These are phyloP conservation scores for Cyanocitta stelleri DNA, from an alignment of 2,113 vertebrate species.

Conservation along the genomic window DNA sequence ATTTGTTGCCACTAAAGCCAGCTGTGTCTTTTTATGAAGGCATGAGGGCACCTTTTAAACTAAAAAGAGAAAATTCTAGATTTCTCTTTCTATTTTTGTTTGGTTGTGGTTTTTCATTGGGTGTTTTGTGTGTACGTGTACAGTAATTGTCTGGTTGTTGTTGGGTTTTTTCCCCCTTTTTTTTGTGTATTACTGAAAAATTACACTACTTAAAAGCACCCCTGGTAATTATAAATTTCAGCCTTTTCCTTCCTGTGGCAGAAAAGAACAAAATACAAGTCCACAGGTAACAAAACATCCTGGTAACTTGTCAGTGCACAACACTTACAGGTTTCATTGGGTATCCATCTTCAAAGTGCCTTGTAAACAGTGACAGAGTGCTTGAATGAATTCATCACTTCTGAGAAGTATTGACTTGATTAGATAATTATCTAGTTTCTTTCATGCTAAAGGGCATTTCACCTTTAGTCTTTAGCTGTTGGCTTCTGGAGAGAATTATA, in stretches of 20 bases:
- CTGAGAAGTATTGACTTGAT: not conserved
- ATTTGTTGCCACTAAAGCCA: not conserved
- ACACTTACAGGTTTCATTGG: not conserved
- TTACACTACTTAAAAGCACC: not conserved
- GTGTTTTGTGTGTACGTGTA: not conserved
- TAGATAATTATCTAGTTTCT: not conserved
- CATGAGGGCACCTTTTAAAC: not conserved
- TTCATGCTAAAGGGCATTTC: not conserved
- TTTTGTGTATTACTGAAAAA: not conserved
- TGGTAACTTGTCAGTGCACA: not conserved
- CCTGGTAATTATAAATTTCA: not conserved
- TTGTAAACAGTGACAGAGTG: not conserved
- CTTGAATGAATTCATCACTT: not conserved
- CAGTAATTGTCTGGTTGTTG: not conserved
- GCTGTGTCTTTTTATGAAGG: not conserved
- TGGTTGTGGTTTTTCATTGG: not conserved
- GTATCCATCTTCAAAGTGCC: not conserved
- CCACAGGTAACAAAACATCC: not conserved
- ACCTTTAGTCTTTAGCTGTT: not conserved
- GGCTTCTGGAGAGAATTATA: not conserved
- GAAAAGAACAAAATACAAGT: not conserved
- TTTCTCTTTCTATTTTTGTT: not conserved
- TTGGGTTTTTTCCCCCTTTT: rapidly evolving
- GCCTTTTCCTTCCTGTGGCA: not conserved
- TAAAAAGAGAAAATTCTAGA: not conserved